phyloP scores from a whole-genome alignment of 2,797 vertebrate species.

The Poeciliopsis paucimaculata region DNA sequence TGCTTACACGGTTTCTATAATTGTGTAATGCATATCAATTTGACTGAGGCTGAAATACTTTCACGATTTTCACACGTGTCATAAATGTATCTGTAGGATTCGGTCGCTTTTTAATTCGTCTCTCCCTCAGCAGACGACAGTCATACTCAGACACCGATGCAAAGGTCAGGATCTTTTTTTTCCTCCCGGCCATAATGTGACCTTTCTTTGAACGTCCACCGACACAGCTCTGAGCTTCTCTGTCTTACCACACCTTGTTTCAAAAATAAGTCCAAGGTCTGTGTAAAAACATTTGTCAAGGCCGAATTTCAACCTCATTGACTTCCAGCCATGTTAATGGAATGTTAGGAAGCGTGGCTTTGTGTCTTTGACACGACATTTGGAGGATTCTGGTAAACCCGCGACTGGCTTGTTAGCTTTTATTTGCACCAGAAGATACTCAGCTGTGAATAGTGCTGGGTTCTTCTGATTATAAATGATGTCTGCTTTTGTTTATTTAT shows the following conservation, averaged over 20 bases:
- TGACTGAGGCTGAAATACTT: not conserved
- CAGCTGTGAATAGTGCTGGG: not conserved
- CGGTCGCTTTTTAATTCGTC: constrained; percentile 22
- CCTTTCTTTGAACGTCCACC: constrained; percentile 74
- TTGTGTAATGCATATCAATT: not conserved
- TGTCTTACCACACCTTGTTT: constrained; percentile 24
- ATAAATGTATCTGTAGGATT: constrained; percentile 3
- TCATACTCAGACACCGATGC: constrained; percentile 47
- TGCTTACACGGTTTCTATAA: not conserved
- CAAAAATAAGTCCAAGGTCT: constrained; percentile 5
- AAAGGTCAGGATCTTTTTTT: constrained; percentile 60
- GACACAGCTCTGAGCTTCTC: constrained; percentile 41
- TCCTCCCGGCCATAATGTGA: constrained; percentile 41
- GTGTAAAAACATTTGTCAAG: not conserved
- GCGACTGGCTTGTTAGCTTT: not conserved
- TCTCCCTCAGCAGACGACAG: constrained; percentile 26
- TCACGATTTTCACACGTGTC: not conserved
- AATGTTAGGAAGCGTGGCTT: not conserved
- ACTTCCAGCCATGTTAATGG: not conserved
- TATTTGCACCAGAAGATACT: not conserved
- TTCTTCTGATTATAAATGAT: not conserved
- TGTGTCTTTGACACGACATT: not conserved
- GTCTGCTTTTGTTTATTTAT: not conserved
- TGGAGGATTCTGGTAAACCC: not conserved
- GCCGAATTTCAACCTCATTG: not conserved